Evolutionary conservation across 2,797 vertebrate genomes (phyloP), one percentile per base, ranked within the genome.

Genomic region (Chelmon rostratus): DNA sequence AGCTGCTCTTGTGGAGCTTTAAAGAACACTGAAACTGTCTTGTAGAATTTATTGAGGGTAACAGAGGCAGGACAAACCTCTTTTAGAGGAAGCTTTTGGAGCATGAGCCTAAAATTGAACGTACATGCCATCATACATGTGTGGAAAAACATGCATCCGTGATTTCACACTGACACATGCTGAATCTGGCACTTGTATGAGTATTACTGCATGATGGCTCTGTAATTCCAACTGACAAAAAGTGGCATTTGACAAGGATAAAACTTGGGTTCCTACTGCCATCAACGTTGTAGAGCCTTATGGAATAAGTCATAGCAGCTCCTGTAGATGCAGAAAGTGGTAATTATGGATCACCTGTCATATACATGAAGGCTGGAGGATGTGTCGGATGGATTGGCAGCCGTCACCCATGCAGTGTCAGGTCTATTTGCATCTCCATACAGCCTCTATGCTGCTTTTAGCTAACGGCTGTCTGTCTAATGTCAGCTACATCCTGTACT

Each of bases 331-430:
- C 46, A 35, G 49, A 38, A 58, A 67, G 52, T 47, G 12, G 59
- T 85, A 80, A 86, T 89, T 80, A 90, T 84, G 52, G 70, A 82
- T 82, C 13, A n/a, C 46, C 72, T 87, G 73, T 82, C 86, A 81
- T 58, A 46, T 15, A 58, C 56, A 70, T 52, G 1, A 50, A 76
- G 28, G 53, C 25, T 59, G 74, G 69, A 69, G 56, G 78, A 86
- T 1, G 13, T 46, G 47, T 71, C n/a, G 23, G 57, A 59, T 54
- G 56, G 76, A 85, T 70, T 81, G 86, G 73, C 83, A 88, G 82
- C 67, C 8, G 21, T 80, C 77, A 83, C 68, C 57, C 2, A n/a
- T 52, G 65, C 46, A 42, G 64, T 61, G 78, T 81, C 82, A 68
- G 52, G 33, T 82, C 56, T 86, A 78, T 89, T 85, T 84, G 75